These are phyloP conservation scores for Scarus forsteni DNA, from an alignment of 2,797 vertebrate species.

Conservation along the genomic window DNA sequence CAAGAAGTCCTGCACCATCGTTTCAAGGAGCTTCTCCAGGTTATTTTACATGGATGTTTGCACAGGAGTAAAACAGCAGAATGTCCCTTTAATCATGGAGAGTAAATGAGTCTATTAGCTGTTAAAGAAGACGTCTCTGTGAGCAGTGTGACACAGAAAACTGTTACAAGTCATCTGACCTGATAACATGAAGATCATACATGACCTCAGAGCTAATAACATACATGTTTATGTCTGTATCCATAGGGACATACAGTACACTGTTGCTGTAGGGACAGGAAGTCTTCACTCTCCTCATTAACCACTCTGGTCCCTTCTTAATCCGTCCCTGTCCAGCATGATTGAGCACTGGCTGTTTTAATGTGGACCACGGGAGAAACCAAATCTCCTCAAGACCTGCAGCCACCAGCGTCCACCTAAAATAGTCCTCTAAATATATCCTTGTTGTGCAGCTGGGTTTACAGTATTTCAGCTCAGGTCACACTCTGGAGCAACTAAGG, in stretches of 20 bases:
- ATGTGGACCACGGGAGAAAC: slow-evolving; percentile 81
- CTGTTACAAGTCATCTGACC: slow-evolving; percentile 25
- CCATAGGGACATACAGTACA: slow-evolving; percentile 4
- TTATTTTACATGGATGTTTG: no score
- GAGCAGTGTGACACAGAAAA: slow-evolving; percentile 13
- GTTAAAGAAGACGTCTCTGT: slow-evolving; percentile 35
- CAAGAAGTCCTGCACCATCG: neutral
- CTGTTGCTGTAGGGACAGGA: neutral
- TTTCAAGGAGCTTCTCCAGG: no score
- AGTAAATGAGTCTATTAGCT: slow-evolving; percentile 11
- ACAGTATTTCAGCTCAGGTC: slow-evolving; percentile 49
- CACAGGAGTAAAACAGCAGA: no score
- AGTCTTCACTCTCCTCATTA: slow-evolving; percentile 42
- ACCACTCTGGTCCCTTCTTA: slow-evolving; percentile 43
- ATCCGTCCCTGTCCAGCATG: slow-evolving; percentile 64
- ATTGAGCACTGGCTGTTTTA: slow-evolving; percentile 80
- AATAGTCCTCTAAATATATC: slow-evolving; percentile 86
- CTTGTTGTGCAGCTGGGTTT: slow-evolving; percentile 72
- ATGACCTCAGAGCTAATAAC: slow-evolving; percentile 22
- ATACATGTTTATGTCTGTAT: slow-evolving; percentile 28
- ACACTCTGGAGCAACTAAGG: slow-evolving; percentile 11
- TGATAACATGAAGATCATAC: neutral
- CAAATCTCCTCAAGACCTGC: slow-evolving; percentile 78
- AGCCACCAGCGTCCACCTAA: slow-evolving; percentile 72
- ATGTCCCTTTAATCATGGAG: neutral